Evolutionary conservation across 2,797 vertebrate species (phyloP), one percentile per base, ranked within the genome.

Genomic region (Anguilla megastoma): DNA sequence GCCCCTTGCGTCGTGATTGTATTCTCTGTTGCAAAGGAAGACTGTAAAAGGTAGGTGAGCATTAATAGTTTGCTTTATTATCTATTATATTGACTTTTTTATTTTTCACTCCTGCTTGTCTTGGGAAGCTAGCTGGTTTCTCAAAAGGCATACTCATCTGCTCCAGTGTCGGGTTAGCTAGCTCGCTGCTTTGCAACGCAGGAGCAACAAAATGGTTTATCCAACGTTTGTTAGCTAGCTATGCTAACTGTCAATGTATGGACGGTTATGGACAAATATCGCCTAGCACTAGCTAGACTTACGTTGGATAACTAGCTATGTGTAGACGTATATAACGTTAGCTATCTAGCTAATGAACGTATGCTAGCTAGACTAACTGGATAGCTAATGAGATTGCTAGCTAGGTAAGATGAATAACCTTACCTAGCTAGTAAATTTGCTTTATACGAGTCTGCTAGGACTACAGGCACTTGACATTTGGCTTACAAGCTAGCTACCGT

Each of bases 1-100:
- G 66, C 36, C 36, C 54, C 30, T 21, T 21, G 54, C 50, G 18
- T 79, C 88, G 69, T 88, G 69, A 80, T 87, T 86, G 88, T 66
- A 50, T 86, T 74, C 27, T 66, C 36, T 74, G 33, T 71, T 41
- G 54, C 60, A 52, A 89, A 86, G 84, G 79, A 86, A 87, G 60
- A 71, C 52, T 63, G 87, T 60, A 24, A 69, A 54, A 90, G 89
- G 89, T 90, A 89, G 52, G 89, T 85, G 52, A 45, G 84, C 79
- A 71, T 74, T 88, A 85, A 89, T 83, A 24, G 58, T 54, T 86
- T 54, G 69, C 71, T 85, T 79, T 52, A 60, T 9, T 88, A 24
- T 18, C 33, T 71, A 33, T 80, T 80, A 45, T 79, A 60, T 33
- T 85, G 56, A 86, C 69, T 45, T 86, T 66, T 27, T 66, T 60